Conservation (phyloP, 2,888 invertebrate genomes). For the Leptodirus hochenwartii region DNA sequence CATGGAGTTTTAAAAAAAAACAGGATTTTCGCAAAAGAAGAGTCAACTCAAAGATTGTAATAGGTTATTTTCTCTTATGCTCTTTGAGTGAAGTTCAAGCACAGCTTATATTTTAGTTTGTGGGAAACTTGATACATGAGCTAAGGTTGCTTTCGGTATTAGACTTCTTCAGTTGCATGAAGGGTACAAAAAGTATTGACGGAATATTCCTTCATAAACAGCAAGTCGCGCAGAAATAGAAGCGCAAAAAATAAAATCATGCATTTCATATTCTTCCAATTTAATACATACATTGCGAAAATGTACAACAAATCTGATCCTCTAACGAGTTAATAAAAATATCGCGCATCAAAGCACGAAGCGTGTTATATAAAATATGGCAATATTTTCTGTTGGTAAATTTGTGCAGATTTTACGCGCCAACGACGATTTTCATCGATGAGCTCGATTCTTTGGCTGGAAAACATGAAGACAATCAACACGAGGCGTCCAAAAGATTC, state of each 20-base stretch:
- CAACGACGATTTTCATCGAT: conserved; percentile 83
- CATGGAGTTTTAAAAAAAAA: too few species aligned
- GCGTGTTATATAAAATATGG: neutral
- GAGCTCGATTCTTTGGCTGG: conserved; percentile 78
- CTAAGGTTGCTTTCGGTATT: too few species aligned
- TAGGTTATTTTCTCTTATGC: too few species aligned
- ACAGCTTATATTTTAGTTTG: too few species aligned
- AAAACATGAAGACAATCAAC: conserved; percentile 46
- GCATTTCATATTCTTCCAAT: neutral
- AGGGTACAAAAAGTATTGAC: too few species aligned
- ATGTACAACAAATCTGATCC: neutral
- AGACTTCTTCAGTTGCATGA: too few species aligned
- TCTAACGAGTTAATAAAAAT: conserved; percentile 1
- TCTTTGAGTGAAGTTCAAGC: too few species aligned
- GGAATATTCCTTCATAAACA: too few species aligned
- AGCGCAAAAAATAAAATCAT: neutral
- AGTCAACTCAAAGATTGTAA: too few species aligned
- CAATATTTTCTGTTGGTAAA: neutral
- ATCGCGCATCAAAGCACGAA: neutral
- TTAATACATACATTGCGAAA: neutral
- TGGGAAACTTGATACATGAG: too few species aligned
- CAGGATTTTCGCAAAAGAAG: too few species aligned
- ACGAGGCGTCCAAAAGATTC: conserved; percentile 73
- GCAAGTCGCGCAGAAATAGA: too few species aligned
- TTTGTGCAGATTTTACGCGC: conserved; percentile 39